A percentile compares a stretch with the other conserved stretches of the same genome.
phyloP scores from a whole-genome alignment of 2,113 vertebrate genomes.

The Thamnophis sirtalis region DNA sequence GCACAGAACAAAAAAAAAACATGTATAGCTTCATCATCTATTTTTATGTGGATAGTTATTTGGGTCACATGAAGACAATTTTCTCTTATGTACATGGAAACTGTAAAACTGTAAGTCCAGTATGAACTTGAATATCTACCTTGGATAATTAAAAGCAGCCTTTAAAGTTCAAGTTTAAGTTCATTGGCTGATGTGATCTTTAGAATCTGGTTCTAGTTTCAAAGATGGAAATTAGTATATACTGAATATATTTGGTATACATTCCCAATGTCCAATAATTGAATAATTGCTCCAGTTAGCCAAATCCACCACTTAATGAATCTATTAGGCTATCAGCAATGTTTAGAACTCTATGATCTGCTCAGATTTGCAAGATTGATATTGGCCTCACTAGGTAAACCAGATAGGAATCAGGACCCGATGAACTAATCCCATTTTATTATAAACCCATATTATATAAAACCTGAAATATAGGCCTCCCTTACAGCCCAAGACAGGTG shows the following conservation, averaged over 20 bases:
- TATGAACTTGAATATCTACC: not conserved
- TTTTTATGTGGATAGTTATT: not conserved
- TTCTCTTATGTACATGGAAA: not conserved
- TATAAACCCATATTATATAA: not conserved
- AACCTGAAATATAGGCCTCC: not conserved
- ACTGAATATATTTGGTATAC: not conserved
- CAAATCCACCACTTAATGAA: conserved; percentile 1
- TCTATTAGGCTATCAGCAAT: not conserved
- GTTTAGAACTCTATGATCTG: not conserved
- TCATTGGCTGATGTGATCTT: not conserved
- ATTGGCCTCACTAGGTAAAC: not conserved
- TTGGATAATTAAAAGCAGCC: not conserved
- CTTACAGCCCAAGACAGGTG: not conserved
- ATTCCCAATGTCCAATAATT: conserved; percentile 3
- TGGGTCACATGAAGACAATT: not conserved
- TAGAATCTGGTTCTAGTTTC: not conserved
- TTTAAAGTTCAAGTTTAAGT: conserved; percentile 4
- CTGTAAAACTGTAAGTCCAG: not conserved
- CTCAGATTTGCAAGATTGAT: not conserved
- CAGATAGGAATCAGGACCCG: not conserved
- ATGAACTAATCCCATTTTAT: not conserved
- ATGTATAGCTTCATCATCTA: not conserved
- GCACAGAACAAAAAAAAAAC: not conserved
- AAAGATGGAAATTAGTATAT: not conserved
- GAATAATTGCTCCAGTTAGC: conserved; percentile 17